Evolutionary conservation across 2,888 invertebrate species (phyloP).

Genomic region (Pammene fasciana): DNA sequence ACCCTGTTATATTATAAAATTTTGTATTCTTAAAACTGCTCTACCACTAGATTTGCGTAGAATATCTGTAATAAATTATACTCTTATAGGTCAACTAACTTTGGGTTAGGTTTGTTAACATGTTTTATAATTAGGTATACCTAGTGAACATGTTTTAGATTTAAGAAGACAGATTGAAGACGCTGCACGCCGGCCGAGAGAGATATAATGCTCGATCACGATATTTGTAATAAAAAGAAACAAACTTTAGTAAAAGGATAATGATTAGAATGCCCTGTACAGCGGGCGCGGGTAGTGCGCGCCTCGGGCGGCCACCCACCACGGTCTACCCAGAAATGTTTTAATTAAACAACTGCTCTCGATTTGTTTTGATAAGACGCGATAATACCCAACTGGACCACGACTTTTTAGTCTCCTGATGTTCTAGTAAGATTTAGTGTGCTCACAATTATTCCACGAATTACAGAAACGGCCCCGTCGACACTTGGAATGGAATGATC

Average conservation of each 20-base stretch:
- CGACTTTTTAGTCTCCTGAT: constrained; percentile 51
- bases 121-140: not conserved
- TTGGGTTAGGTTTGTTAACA: too few species aligned
- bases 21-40: too few species aligned
- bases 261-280: constrained; percentile 62
- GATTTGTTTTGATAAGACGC: constrained; percentile 66
- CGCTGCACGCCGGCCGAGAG: constrained; percentile 44
- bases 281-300: constrained; percentile 54
- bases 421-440: constrained; percentile 53
- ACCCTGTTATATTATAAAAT: too few species aligned
- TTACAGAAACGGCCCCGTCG: constrained; percentile 9
- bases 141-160: constrained; percentile 3
- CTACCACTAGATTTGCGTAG: too few species aligned
- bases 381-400: constrained; percentile 58
- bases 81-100: too few species aligned
- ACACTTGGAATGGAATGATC: constrained; percentile 20
- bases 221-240: constrained; percentile 57
- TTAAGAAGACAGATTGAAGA: constrained; percentile 22
- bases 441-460: constrained; percentile 39
- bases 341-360: constrained; percentile 67
- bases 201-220: constrained; percentile 55
- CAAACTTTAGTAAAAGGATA: constrained; percentile 57
- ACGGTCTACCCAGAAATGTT: constrained; percentile 58
- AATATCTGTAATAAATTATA: too few species aligned
- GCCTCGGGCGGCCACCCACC: constrained; percentile 68